Base-by-base conservation (phyloP, 2,888 invertebrate species). In the Stenodera caucasica region DNA sequence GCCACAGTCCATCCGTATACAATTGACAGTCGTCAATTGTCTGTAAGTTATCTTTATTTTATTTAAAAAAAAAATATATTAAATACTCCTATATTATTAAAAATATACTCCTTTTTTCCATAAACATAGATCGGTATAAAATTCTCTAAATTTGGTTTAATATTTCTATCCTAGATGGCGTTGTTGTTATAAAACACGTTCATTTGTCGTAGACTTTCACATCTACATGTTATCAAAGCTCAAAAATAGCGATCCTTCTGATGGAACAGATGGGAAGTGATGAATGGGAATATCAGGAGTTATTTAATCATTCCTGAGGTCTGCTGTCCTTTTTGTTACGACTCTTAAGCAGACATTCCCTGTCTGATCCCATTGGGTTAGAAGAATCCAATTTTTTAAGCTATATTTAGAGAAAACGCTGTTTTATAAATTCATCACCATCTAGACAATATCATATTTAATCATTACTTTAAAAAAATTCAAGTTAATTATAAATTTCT, bases 1-100 rank as follows among this genome's bases (percentile, higher is more conserved):
- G 75, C 78, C 2, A 74, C 77, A 35, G 79, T 81, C 1, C 78
- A 79, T 61, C 79, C 80, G 0, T 81, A 77, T 66, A 76, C 70
- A 67, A 76, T 79, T 7, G 80, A 80, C 61, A 71, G 71, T 33
- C 72, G 79, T 55, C 72, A 73, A 62, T 70, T 80, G 64, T 65
- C 75, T 49, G 78, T 78, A 68, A 76, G 77, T 68, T 56, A 30
- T 35, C 1, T 2, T 35, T 14, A 14, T n/a, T n/a, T n/a, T n/a
- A n/a, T n/a, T n/a, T n/a, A n/a, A n/a, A n/a, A n/a, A n/a, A n/a
- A n/a, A n/a, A n/a, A n/a, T n/a, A n/a, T n/a, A n/a, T n/a, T n/a
- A n/a, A n/a, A n/a, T n/a, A n/a, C n/a, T n/a, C n/a, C n/a, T n/a
- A n/a, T n/a, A n/a, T n/a, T n/a, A n/a, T n/a, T n/a, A n/a, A n/a